phyloP scores from a whole-genome alignment of 2,888 invertebrate species.

The Ectemnius cavifrons region DNA sequence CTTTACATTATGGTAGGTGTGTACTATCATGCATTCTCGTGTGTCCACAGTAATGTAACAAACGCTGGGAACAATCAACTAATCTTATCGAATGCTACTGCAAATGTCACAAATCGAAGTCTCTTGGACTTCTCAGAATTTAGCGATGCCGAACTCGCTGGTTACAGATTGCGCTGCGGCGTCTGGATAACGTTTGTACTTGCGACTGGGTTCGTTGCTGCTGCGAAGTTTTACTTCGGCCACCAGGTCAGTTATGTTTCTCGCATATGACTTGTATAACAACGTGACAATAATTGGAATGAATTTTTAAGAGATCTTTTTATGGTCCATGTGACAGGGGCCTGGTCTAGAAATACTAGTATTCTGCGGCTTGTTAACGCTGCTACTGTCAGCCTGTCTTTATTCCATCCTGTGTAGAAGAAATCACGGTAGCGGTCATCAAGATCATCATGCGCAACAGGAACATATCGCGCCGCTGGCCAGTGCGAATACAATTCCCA shows the following conservation, averaged over 20 bases:
- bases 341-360: conserved; percentile 82
- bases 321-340: conserved; percentile 72
- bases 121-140: conserved; percentile 82
- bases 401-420: conserved; percentile 68
- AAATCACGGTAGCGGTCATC: conserved; percentile 56
- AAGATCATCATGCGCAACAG: conserved; percentile 58
- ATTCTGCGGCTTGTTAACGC: conserved; percentile 77
- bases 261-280: too few species aligned
- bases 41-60: conserved; percentile 65
- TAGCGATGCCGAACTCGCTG: conserved; percentile 82
- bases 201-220: conserved; percentile 84
- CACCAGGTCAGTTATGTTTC: conserved; percentile 79
- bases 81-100: conserved; percentile 59
- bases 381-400: conserved; percentile 72
- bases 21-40: neutral
- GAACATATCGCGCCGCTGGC: conserved; percentile 64
- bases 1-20: too few species aligned
- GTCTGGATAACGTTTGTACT: conserved; percentile 86
- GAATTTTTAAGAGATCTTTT: conserved; percentile 2
- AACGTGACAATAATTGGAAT: too few species aligned
- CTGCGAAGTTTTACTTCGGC: conserved; percentile 87
- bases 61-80: conserved; percentile 67
- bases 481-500: conserved; percentile 57
- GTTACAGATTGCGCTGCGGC: conserved; percentile 81
- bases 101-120: conserved; percentile 64